These are phyloP conservation scores for Cephus cinctus DNA, from an alignment of 1,140 invertebrate species.

Conservation along the genomic window DNA sequence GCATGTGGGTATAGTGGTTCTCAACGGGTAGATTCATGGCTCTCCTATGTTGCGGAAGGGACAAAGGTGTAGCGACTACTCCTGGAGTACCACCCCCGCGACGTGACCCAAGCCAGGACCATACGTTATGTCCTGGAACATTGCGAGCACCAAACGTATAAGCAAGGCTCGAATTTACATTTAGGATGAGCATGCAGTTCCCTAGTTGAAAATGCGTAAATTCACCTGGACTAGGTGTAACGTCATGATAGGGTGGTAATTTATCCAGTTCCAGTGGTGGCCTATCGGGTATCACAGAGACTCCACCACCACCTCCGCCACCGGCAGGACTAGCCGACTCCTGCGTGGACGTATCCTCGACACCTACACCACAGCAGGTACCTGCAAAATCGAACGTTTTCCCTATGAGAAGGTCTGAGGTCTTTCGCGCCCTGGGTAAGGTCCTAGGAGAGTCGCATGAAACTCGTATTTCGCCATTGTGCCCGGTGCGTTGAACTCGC, in stretches of 20 bases:
- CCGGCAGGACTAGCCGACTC: slow-evolving; percentile 35
- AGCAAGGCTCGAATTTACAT: background rate
- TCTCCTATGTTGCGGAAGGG: slow-evolving; percentile 49
- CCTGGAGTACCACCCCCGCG: slow-evolving; percentile 52
- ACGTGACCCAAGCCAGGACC: slow-evolving; percentile 65
- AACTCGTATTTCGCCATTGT: slow-evolving; percentile 26
- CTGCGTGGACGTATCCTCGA: slow-evolving; percentile 33
- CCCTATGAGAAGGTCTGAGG: too few relatives aligned
- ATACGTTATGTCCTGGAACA: slow-evolving; percentile 56
- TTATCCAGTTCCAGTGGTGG: slow-evolving; percentile 54
- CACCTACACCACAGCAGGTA: slow-evolving; percentile 47
- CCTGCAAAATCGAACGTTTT: slow-evolving; percentile 22
- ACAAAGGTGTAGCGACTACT: slow-evolving; percentile 49
- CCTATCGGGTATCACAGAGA: slow-evolving; percentile 53
- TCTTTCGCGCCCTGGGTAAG: too few relatives aligned
- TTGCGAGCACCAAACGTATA: background rate
- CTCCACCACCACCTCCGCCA: slow-evolving; percentile 41
- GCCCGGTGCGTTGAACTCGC: slow-evolving; percentile 10
- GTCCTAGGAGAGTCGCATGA: too few relatives aligned
- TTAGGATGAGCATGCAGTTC: too few relatives aligned
- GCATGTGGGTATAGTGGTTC: slow-evolving; percentile 72
- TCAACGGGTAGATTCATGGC: slow-evolving; percentile 58
- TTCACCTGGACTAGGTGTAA: slow-evolving; percentile 51
- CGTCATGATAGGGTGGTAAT: slow-evolving; percentile 55
- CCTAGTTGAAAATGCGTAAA: slow-evolving; percentile 18